Percentiles rank a stretch among this genome's conserved stretches.
These are phyloP conservation scores for Phalacrocorax carbo DNA, from an alignment of 2,113 vertebrate genomes.

Conservation along the genomic window DNA sequence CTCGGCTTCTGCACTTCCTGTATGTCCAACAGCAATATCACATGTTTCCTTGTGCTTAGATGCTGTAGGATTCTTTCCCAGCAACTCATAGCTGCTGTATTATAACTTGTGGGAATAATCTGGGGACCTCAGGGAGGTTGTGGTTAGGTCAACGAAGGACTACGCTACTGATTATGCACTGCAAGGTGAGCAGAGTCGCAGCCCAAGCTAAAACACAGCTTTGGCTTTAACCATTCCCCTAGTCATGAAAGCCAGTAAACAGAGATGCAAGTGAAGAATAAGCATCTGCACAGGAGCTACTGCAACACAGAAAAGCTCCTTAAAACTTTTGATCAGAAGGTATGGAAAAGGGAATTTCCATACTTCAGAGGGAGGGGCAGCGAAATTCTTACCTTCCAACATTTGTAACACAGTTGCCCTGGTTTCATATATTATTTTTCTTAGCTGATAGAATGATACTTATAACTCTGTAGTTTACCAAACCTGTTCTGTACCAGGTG, in stretches of 20 bases:
- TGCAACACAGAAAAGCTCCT: not conserved
- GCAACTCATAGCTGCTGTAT: constrained; percentile 22
- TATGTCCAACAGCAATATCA: not conserved
- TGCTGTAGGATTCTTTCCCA: constrained; percentile 57
- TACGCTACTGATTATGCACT: not conserved
- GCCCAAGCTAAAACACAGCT: not conserved
- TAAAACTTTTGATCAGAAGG: not conserved
- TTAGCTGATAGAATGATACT: not conserved
- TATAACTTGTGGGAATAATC: not conserved
- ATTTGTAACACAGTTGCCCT: not conserved
- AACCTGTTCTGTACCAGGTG: not conserved
- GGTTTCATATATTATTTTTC: not conserved
- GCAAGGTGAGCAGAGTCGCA: not conserved
- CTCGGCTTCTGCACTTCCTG: not conserved
- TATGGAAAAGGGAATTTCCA: not conserved
- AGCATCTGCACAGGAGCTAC: not conserved
- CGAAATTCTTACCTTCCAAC: not conserved
- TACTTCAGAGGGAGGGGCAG: not conserved
- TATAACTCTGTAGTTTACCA: not conserved
- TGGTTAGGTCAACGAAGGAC: constrained; percentile 4
- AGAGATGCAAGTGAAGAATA: not conserved
- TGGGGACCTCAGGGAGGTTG: constrained; percentile 13
- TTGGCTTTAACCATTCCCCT: not conserved
- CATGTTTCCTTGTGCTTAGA: not conserved
- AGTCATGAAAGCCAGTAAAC: not conserved